Evolutionary conservation across 2,113 vertebrate species (phyloP).

Genomic region (Bungarus multicinctus): DNA sequence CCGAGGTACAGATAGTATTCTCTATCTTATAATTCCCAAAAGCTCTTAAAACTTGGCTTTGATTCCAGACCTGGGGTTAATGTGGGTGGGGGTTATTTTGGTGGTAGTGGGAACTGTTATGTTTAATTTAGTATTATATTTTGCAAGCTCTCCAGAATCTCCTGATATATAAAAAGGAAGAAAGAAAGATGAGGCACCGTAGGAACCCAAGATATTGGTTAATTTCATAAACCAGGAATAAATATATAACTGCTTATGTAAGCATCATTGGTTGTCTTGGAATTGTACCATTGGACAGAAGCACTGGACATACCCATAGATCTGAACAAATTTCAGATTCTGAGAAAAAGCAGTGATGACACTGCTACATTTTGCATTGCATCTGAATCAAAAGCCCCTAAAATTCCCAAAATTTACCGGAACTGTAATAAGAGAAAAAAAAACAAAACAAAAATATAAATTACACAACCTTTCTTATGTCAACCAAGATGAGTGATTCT

Average conservation of each 20-base stretch:
- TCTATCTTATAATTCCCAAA: neutral
- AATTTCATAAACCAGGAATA: neutral
- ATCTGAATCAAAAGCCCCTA: neutral
- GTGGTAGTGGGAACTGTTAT: neutral
- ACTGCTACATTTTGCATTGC: neutral
- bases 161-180: neutral
- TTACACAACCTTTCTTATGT: neutral
- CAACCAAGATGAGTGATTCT: neutral
- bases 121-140: neutral
- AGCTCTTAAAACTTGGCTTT: neutral
- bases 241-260: neutral
- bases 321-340: neutral
- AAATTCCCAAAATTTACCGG: neutral
- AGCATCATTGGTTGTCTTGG: neutral
- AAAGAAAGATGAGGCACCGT: neutral
- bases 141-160: neutral
- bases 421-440: neutral
- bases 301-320: neutral
- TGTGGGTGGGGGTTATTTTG: neutral
- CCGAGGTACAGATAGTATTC: neutral
- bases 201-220: neutral
- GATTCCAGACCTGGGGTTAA: neutral
- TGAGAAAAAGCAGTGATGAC: neutral
- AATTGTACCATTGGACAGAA: neutral
- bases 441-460: neutral